Evolutionary conservation across 1,140 invertebrate species (phyloP), one percentile per base, ranked within the genome.

Genomic region (Atta colombica): DNA sequence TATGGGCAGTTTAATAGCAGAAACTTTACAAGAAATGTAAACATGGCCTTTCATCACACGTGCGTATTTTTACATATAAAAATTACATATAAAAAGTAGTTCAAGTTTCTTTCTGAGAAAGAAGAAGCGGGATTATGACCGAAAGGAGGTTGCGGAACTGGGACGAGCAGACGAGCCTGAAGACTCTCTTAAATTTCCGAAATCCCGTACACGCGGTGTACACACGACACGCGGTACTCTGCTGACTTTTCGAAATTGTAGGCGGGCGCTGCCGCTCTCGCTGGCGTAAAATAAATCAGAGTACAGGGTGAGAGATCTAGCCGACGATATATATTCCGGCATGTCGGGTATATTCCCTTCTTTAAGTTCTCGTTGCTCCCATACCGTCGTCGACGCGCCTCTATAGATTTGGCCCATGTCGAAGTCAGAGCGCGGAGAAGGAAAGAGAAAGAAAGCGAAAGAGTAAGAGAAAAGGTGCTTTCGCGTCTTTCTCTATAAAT

Each of bases 201-300:
- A 82, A 86, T 91, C 80, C 72, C 71, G 51, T 66, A 86, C 87
- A 72, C 39, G 31, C 77, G 88, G 66, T 72, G 77, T 66, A 86
- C 85, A 82, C 85, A 77, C 61, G 78, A 84, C 72, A 45, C 58
- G 78, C 68, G 60, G 18, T 58, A 89, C 61, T 77, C 74, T 90
- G 86, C 89, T 90, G 89, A 90, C 86, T 90, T 90, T 90, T 90
- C 80, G 89, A 90, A 90, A 90, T 90, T 78, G 86, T 90, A 86
- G 89, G 86, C 81, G 85, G 87, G 78, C 21, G 45, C 55, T 63
- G 55, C 77, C 45, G 85, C 86, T 65, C 68, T 81, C 77, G 89
- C 49, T 49, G 77, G 86, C 82, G 87, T 88, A 90, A 90, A 90
- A 90, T 90, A 90, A 90, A 90, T 90, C 89, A 90, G 86, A 86